Base-by-base conservation (phyloP, 2,113 vertebrate genomes). In the Rhinolophus ferrumequinum region DNA sequence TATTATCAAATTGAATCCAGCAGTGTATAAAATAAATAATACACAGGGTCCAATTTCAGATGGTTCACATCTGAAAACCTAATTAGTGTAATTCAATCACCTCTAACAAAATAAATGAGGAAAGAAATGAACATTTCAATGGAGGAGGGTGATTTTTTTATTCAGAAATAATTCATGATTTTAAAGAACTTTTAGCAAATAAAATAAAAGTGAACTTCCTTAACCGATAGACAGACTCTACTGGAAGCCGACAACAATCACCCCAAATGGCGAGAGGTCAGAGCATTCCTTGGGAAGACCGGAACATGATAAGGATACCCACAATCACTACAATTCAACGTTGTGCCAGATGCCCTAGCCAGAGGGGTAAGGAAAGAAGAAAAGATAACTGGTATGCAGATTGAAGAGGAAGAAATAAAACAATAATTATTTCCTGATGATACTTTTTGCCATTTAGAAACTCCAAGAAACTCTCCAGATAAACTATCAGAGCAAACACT, bases 161-260 rank as follows among this genome's bases (percentile, higher is more conserved):
- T 66, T 79, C 6, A 77, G 75, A 93, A 92, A 44, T 85, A 85
- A 81, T 83, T 83, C 35, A 26, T 86, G 28, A 58, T 64, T 94
- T 95, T 94, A 90, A 90, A 94, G 69, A 79, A 75, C 52, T 70
- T 38, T 56, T 79, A 52, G 54, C 13, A 95, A 93, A 88, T 47
- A 94, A 90, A 90, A 72, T 41, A 60, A 96, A 81, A 77, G 38
- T 72, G 70, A 90, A 81, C 54, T 85, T 90, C 76, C 60, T 94
- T 35, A 88, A 58, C n/a, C n/a, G n/a, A 83, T 81, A n/a, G 76
- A 54, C 28, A 84, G 47, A 86, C 83, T 75, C 69, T 75, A 73
- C 77, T 75, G 75, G 80, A 94, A 90, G 30, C 33, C 88, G 60
- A 50, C 30, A 75, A 58, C 41, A 66, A 69, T 88, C n/a, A 6